A percentile compares a stretch with the other conserved stretches of the same genome.
These are phyloP conservation scores for Homalodisca vitripennis DNA, from an alignment of 1,140 invertebrate species.

Conservation along the genomic window DNA sequence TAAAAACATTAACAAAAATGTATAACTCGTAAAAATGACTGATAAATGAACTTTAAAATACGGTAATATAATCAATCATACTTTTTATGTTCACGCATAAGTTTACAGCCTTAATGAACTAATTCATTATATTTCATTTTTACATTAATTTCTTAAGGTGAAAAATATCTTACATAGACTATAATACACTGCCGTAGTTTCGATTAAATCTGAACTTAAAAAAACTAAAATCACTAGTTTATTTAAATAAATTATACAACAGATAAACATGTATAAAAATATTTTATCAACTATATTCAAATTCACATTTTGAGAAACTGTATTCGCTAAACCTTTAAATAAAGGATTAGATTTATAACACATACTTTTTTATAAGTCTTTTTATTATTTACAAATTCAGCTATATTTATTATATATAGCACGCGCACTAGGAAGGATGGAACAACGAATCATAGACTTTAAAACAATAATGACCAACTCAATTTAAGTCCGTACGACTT, in stretches of 20 bases:
- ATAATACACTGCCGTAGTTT: conserved; percentile 18
- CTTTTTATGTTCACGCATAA: conserved; percentile 5
- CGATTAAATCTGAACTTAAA: conserved; percentile 15
- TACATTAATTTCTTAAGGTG: conserved; percentile 22
- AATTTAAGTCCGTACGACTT: too few relatives aligned
- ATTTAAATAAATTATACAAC: conserved; percentile 27
- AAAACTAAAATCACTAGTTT: conserved; percentile 17
- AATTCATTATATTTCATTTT: conserved; percentile 24
- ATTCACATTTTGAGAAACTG: not conserved
- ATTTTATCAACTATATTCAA: conserved; percentile 16
- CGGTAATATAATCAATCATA: conserved; percentile 14
- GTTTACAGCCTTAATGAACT: conserved; percentile 15
- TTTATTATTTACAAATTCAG: not conserved
- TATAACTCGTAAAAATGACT: conserved; percentile 25
- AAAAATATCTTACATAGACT: conserved; percentile 27
- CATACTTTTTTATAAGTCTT: not conserved
- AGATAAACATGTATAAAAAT: conserved; percentile 26
- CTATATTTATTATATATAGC: not conserved
- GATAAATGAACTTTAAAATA: conserved; percentile 4
- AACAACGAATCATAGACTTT: not conserved
- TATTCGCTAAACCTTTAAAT: not conserved
- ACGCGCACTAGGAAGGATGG: not conserved
- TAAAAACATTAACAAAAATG: conserved; percentile 25
- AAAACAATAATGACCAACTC: not conserved
- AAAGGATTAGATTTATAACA: not conserved